phyloP scores from a whole-genome alignment of 2,797 vertebrate species.

The Scomberomorus guttatus region DNA sequence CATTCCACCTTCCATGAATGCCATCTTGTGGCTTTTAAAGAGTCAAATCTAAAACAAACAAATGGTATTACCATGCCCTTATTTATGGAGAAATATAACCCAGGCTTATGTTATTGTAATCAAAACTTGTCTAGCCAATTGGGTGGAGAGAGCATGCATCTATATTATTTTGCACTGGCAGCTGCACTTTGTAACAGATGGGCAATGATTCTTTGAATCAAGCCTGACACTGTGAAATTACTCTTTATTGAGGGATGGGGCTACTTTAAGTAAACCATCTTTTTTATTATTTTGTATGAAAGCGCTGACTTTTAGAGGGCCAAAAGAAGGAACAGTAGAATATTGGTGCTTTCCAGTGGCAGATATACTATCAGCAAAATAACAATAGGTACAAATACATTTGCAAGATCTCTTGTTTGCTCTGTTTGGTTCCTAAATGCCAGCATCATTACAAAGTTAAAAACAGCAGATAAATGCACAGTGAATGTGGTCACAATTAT shows the following conservation, averaged over 20 bases:
- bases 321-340: slow-evolving; percentile 18
- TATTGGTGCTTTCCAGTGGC: slow-evolving; percentile 15
- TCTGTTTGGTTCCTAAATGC: slow-evolving; percentile 1
- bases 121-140: slow-evolving; percentile 67
- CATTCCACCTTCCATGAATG: slow-evolving; percentile 69
- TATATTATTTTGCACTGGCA: slow-evolving; percentile 71
- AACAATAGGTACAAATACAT: not conserved
- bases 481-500: not conserved
- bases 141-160: slow-evolving; percentile 60
- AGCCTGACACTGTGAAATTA: slow-evolving; percentile 70
- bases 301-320: slow-evolving; percentile 30
- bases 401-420: not conserved
- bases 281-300: slow-evolving; percentile 56
- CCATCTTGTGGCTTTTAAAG: slow-evolving; percentile 73
- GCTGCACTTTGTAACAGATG: slow-evolving; percentile 73
- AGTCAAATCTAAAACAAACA: slow-evolving; percentile 74
- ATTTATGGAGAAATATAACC: slow-evolving; percentile 67
- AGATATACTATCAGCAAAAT: slow-evolving; percentile 17
- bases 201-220: slow-evolving; percentile 73
- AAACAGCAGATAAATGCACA: not conserved
- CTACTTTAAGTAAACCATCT: slow-evolving; percentile 54
- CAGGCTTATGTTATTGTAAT: slow-evolving; percentile 73
- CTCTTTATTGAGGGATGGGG: slow-evolving; percentile 57
- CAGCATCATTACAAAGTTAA: slow-evolving; percentile 4
- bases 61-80: slow-evolving; percentile 67